Conservation (phyloP, 2,113 vertebrate species). For the Tympanuchus pallidicinctus region DNA sequence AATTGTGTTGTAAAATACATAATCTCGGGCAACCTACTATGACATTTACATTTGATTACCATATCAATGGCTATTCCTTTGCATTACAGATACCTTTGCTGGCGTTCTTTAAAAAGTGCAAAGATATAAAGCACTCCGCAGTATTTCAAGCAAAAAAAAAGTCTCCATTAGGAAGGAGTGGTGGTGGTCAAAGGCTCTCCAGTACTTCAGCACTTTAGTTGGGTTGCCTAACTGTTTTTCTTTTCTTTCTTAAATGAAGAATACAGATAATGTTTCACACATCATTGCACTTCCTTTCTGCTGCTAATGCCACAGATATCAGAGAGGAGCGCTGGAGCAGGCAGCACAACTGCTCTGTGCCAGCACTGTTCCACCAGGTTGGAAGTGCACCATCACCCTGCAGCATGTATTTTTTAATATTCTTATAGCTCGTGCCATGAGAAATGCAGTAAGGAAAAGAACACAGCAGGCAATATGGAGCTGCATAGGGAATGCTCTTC, state of each 20-base stretch:
- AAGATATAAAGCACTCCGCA: neutral
- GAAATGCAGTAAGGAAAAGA: neutral
- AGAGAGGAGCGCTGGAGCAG: neutral
- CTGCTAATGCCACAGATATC: neutral
- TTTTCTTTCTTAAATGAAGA: neutral
- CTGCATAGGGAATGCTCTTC: conserved; percentile 38
- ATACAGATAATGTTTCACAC: neutral
- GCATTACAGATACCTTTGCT: conserved; percentile 36
- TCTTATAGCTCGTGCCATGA: neutral
- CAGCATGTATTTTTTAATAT: neutral
- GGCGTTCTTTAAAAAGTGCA: conserved; percentile 34
- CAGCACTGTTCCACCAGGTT: neutral
- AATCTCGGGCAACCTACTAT: conserved; percentile 64
- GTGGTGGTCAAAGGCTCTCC: neutral
- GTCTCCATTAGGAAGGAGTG: neutral
- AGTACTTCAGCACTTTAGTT: neutral
- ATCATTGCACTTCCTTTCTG: neutral
- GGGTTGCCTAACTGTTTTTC: neutral
- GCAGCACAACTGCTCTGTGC: neutral
- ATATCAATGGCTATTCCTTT: conserved; percentile 55
- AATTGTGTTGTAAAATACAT: conserved; percentile 78
- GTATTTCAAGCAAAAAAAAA: conserved; percentile 11
- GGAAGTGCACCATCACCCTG: neutral
- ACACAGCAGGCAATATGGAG: neutral
- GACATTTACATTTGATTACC: conserved; percentile 74